phyloP scores from a whole-genome alignment of 2,888 invertebrate genomes.

The Diaperis boleti region DNA sequence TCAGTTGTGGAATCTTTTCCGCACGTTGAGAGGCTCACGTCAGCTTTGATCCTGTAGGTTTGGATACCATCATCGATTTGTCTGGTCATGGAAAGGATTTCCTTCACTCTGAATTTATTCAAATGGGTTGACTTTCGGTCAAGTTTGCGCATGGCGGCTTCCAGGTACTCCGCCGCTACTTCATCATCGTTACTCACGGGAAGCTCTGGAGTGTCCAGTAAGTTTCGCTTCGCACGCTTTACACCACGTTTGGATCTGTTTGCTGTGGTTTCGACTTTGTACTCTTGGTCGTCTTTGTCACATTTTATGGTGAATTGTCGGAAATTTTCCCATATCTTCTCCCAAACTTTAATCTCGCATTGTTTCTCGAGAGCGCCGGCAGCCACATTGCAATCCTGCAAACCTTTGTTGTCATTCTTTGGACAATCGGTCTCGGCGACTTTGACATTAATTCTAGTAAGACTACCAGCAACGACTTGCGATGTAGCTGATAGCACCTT shows the following conservation, averaged over 20 bases:
- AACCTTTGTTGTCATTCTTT: constrained; percentile 40
- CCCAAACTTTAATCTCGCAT: constrained; percentile 71
- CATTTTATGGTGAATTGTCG: constrained; percentile 44
- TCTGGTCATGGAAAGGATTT: constrained; percentile 66
- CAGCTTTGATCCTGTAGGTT: constrained; percentile 72
- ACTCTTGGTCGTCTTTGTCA: background rate
- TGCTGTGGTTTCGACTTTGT: background rate
- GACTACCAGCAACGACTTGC: constrained; percentile 44
- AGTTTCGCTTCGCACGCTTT: no score
- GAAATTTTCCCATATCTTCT: constrained; percentile 68
- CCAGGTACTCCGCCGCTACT: background rate
- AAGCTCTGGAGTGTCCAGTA: no score
- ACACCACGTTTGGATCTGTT: background rate
- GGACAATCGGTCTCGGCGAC: constrained; percentile 47
- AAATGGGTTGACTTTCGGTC: constrained; percentile 40
- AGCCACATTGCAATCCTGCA: constrained; percentile 43
- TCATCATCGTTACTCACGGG: constrained; percentile 10
- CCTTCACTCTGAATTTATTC: constrained; percentile 58
- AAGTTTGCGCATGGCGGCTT: constrained; percentile 41
- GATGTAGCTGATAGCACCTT: constrained; percentile 61
- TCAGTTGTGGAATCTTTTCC: constrained; percentile 55
- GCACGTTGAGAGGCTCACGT: constrained; percentile 71
- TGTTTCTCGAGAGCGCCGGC: constrained; percentile 51
- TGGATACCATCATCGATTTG: constrained; percentile 72
- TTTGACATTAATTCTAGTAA: constrained; percentile 47